Conservation (phyloP, 2,797 vertebrate species). For the Phylloscopus collybita region DNA sequence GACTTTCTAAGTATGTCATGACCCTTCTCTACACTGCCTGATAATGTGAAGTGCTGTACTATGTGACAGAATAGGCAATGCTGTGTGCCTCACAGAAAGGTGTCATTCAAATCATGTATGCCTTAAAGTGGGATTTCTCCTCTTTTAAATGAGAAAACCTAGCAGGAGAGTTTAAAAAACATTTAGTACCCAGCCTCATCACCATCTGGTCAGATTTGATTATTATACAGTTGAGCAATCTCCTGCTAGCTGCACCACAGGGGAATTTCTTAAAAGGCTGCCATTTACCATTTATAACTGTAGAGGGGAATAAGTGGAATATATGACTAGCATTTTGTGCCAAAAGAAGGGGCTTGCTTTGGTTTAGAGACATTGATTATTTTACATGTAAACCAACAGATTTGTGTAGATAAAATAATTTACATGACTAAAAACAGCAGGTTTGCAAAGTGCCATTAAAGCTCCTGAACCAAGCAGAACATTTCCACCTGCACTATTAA, state of each 20-base stretch:
- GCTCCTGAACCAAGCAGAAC: neutral
- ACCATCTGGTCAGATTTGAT: conserved; percentile 83
- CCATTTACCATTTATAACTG: conserved; percentile 71
- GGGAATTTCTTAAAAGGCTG: conserved; percentile 75
- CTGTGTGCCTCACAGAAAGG: conserved; percentile 30
- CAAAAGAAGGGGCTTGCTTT: conserved; percentile 43
- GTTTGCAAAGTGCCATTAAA: conserved; percentile 15
- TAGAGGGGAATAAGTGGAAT: conserved; percentile 68
- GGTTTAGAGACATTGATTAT: conserved; percentile 28
- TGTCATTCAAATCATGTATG: conserved; percentile 14
- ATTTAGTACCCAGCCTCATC: conserved; percentile 63
- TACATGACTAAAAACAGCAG: conserved; percentile 40
- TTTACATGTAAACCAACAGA: conserved; percentile 34
- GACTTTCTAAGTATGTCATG: conserved; percentile 5
- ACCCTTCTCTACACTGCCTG: neutral
- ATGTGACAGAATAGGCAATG: neutral
- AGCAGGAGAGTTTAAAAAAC: conserved; percentile 71
- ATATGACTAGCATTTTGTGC: conserved; percentile 28
- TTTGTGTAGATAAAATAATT: conserved; percentile 42
- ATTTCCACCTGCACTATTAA: neutral
- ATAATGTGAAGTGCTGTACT: neutral
- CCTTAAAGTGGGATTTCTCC: conserved; percentile 40
- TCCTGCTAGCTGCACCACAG: conserved; percentile 71
- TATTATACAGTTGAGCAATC: conserved; percentile 72
- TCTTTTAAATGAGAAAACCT: conserved; percentile 61